Conservation (phyloP, 1,140 invertebrate species). For the Metaphire vulgaris region DNA sequence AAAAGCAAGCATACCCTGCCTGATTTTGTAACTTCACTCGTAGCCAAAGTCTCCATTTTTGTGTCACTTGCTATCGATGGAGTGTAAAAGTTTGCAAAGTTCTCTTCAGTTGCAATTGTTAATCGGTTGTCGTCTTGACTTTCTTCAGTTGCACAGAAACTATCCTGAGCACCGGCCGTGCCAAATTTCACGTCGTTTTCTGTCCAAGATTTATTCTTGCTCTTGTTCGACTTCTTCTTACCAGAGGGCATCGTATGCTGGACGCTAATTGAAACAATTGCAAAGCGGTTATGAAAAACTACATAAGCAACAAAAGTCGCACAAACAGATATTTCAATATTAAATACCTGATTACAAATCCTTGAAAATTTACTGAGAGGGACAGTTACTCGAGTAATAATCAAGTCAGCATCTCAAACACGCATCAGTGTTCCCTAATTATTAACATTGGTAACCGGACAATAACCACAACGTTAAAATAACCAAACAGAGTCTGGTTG, state of each 20-base stretch:
- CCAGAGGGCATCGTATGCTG: not conserved
- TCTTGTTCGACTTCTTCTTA: not conserved
- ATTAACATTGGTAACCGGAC: no score
- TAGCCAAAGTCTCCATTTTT: not conserved
- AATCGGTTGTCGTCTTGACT: not conserved
- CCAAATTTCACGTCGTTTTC: not conserved
- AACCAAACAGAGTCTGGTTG: no score
- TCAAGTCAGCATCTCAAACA: no score
- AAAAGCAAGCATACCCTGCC: not conserved
- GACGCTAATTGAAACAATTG: no score
- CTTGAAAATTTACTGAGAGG: no score
- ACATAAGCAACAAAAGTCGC: no score
- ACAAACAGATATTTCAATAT: no score
- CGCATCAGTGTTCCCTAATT: no score
- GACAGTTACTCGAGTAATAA: no score
- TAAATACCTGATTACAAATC: no score
- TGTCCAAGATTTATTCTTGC: not conserved
- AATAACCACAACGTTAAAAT: no score
- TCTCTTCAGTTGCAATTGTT: not conserved
- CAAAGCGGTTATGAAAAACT: no score
- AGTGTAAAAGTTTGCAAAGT: not conserved
- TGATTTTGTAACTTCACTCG: not conserved
- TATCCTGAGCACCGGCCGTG: not conserved
- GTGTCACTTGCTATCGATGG: not conserved
- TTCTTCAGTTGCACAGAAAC: not conserved